Evolutionary conservation across 1,140 invertebrate genomes (phyloP), one percentile per base, ranked within the genome.

Genomic region (Pristionchus pacificus): DNA sequence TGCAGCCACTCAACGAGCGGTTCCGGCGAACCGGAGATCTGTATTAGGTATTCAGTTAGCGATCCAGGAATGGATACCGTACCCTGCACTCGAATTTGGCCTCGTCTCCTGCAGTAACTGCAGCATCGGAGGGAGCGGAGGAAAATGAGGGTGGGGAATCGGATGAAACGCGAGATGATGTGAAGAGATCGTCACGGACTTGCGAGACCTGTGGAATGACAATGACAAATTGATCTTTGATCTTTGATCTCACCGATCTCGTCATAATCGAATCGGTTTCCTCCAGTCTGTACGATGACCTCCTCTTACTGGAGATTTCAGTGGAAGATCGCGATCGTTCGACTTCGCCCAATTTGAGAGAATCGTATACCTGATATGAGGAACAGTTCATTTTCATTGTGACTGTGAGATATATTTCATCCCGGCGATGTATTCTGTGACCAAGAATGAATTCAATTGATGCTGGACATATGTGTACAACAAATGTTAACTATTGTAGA

Each of bases 1-100:
- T 76, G 68, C 63, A 77, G 70, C 75, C 75, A 77, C 62, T 77
- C 74, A 29, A 77, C 63, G n/a, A 76, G 65, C 31, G 75, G 75
- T 55, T 72, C 69, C 31, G 75, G 75, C 60, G 66, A 58, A 62
- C 71, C 75, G 19, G 59, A 30, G 10, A 77, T 65, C 60, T 67
- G 30, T 30, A 68, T 65, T 24, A 70, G 25, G 19, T n/a, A 69
- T 68, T 15, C 57, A 19, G 27, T 27, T 49, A 31, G 49, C 19
- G 25, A 2, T 72, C 68, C 32, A 3, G 33, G 15, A 57, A 32
- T 65, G 63, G 38, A 63, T 25, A 62, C 55, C 25, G 58, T 69
- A 70, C 68, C 33, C 33, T 64, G 64, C 76, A 70, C 1, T 63
- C 60, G 68, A 77, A 77, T 55, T 77, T 70, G 28, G 70, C 75